Conservation (phyloP, 2,797 vertebrate genomes). For the Micrastur ruficollis region DNA sequence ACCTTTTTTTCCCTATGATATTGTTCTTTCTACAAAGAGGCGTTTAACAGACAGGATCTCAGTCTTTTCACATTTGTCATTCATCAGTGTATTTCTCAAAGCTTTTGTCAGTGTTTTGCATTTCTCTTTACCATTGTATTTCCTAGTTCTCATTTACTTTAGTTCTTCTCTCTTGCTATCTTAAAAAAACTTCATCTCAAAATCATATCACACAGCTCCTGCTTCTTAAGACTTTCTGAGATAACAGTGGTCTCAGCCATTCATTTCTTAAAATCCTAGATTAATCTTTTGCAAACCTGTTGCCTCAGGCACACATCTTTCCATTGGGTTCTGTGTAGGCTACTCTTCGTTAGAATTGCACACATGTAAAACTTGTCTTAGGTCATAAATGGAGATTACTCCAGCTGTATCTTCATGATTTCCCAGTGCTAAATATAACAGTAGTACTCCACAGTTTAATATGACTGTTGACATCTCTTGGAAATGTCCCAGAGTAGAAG, state of each 20-base stretch:
- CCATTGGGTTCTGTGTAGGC: rapidly evolving
- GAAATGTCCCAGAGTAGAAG: background rate
- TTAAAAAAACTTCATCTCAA: conserved; percentile 28
- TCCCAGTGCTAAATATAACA: background rate
- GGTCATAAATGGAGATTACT: background rate
- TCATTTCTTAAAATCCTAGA: conserved; percentile 1
- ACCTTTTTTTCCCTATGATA: background rate
- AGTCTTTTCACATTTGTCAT: background rate
- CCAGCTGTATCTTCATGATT: background rate
- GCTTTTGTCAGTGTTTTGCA: background rate
- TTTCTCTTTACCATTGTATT: background rate
- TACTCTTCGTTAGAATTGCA: background rate
- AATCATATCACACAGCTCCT: background rate
- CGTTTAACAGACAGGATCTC: background rate
- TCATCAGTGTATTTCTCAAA: conserved; percentile 8
- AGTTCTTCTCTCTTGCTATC: conserved; percentile 11
- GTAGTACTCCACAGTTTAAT: background rate
- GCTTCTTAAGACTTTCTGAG: conserved; percentile 8
- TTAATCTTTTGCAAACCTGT: conserved; percentile 6
- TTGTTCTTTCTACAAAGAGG: background rate
- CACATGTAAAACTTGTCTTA: background rate
- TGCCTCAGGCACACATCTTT: conserved; percentile 1
- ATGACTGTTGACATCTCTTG: background rate
- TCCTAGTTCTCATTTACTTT: conserved; percentile 37
- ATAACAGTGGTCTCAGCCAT: background rate